Evolutionary conservation across 2,888 invertebrate species (phyloP).

Genomic region (Polyommatus iphigenia): DNA sequence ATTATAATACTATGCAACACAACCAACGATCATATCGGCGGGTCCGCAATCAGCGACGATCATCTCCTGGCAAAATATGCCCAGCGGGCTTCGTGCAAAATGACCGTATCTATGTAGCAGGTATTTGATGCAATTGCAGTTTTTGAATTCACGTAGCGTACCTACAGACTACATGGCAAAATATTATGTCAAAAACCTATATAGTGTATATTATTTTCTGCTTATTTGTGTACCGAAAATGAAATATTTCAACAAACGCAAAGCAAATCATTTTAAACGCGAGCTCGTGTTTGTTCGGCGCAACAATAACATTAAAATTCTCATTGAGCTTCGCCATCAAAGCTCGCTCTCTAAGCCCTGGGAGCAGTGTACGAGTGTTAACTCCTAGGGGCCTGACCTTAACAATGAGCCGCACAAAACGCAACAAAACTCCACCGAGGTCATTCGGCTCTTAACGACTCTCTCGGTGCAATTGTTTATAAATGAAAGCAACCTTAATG

Average conservation of each 20-base stretch:
- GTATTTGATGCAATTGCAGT: neutral
- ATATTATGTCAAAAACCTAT: too few species aligned
- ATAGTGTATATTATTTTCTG: too few species aligned
- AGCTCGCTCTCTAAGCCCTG: constrained; percentile 36
- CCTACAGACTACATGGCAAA: neutral
- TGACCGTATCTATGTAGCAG: neutral
- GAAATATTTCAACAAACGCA: neutral
- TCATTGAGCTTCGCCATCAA: constrained; percentile 36
- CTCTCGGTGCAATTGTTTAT: constrained; percentile 3
- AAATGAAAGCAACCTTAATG: constrained; percentile 14
- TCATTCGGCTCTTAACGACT: constrained; percentile 33
- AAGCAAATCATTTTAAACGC: neutral
- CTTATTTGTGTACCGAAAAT: too few species aligned
- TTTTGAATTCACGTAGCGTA: neutral
- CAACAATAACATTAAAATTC: constrained; percentile 28
- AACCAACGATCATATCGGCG: constrained; percentile 4
- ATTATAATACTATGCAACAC: neutral
- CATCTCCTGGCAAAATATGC: constrained; percentile 22
- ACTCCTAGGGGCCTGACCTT: constrained; percentile 41
- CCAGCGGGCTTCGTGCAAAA: constrained; percentile 26
- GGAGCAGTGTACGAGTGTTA: constrained; percentile 38
- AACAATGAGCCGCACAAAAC: constrained; percentile 41
- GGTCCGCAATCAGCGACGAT: constrained; percentile 18
- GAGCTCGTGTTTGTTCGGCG: constrained; percentile 9
- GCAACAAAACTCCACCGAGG: constrained; percentile 39